Conservation (phyloP, 2,797 vertebrate genomes). For the Sphaeramia orbicularis region DNA sequence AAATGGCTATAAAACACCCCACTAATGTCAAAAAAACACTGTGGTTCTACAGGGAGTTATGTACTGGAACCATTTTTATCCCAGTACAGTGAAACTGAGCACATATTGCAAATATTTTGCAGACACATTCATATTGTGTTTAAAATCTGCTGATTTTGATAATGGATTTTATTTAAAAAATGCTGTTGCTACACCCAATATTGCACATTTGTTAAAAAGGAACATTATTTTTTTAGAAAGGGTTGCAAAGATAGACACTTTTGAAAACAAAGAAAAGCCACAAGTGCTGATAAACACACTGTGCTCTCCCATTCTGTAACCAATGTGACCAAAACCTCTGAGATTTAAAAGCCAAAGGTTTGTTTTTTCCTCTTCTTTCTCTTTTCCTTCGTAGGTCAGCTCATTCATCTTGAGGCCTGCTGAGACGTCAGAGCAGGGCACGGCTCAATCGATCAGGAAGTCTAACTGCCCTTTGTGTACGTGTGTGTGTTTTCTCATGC, state of each 20-base stretch:
- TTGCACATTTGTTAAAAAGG: constrained; percentile 3
- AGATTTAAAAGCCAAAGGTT: constrained; percentile 76
- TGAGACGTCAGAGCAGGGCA: constrained; percentile 76
- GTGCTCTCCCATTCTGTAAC: constrained; percentile 24
- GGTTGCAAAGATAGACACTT: not conserved
- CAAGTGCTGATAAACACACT: constrained; percentile 21
- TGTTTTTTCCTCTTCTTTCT: constrained; percentile 57
- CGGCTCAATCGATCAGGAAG: constrained; percentile 82
- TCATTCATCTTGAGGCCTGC: constrained; percentile 79
- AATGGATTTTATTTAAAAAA: too few species aligned
- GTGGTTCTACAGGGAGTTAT: too few species aligned
- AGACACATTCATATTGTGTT: too few species aligned
- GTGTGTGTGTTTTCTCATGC: constrained; percentile 47
- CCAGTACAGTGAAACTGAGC: too few species aligned
- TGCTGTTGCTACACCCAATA: too few species aligned
- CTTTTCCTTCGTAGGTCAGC: constrained; percentile 69
- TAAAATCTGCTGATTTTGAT: too few species aligned
- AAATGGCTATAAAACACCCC: too few species aligned
- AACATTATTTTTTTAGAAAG: constrained; percentile 1
- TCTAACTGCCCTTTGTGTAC: constrained; percentile 69
- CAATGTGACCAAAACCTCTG: constrained; percentile 57
- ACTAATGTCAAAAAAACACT: too few species aligned
- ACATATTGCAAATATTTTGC: too few species aligned
- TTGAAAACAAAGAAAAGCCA: constrained; percentile 3
- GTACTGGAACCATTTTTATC: too few species aligned